phyloP scores from a whole-genome alignment of 2,888 invertebrate genomes.

The Ptychoptera albimana region DNA sequence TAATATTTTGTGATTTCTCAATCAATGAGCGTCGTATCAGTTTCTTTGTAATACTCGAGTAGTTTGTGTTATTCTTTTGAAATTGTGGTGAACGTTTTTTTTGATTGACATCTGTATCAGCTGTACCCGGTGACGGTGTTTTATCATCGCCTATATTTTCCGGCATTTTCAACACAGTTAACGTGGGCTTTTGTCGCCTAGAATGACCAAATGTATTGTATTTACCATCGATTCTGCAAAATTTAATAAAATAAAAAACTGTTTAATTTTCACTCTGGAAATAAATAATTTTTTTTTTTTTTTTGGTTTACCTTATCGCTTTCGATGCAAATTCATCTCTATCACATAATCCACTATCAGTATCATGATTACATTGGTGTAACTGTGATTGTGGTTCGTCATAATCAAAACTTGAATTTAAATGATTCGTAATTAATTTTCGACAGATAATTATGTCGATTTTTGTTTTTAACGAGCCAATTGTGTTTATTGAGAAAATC shows the following conservation, averaged over 20 bases:
- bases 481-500: slow-evolving; percentile 31
- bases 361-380: neutral
- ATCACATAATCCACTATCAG: neutral
- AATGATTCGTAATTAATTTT: slow-evolving; percentile 8
- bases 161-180: neutral
- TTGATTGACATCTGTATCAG: neutral
- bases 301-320: slow-evolving; percentile 2
- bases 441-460: slow-evolving; percentile 51
- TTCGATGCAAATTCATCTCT: slow-evolving; percentile 2
- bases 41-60: slow-evolving; percentile 6
- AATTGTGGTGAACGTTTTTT: slow-evolving; percentile 3
- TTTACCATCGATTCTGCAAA: slow-evolving; percentile 7
- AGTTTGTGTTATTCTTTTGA: slow-evolving; percentile 1
- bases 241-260: neutral
- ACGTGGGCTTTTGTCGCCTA: neutral
- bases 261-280: neutral
- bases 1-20: neutral
- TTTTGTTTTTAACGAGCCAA: slow-evolving; percentile 26
- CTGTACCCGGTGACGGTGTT: neutral
- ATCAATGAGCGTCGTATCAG: slow-evolving; percentile 4
- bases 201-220: slow-evolving; percentile 5
- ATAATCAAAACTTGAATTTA: neutral
- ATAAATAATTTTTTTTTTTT: neutral
- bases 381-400: no score
- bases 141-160: neutral